Conservation (phyloP, 2,888 invertebrate species). For the Cataglyphis albicans region DNA sequence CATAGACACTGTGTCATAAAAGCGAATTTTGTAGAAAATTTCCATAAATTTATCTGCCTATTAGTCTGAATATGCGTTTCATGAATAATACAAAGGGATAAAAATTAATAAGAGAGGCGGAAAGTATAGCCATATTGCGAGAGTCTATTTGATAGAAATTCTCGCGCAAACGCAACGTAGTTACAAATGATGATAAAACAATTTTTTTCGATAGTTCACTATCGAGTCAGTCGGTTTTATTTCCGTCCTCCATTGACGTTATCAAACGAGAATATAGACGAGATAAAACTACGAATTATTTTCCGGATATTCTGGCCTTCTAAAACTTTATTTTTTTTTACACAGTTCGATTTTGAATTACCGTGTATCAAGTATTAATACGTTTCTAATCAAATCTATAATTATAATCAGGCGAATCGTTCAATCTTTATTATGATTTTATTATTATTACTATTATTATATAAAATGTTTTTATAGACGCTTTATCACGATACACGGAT, state of each 20-base stretch:
- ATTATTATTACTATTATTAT: neutral
- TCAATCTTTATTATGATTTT: neutral
- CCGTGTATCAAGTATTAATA: conserved; percentile 3
- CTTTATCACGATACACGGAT: conserved; percentile 11
- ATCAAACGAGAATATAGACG: conserved; percentile 19
- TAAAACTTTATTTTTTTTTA: conserved; percentile 7
- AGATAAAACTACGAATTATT: conserved; percentile 15
- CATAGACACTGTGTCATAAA: conserved; percentile 10
- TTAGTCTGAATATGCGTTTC: neutral
- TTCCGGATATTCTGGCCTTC: conserved; percentile 9
- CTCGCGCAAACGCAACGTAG: conserved; percentile 2
- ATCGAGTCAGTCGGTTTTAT: conserved; percentile 24
- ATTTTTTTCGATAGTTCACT: conserved; percentile 22
- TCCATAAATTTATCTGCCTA: neutral
- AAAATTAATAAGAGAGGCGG: neutral
- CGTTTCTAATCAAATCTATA: neutral
- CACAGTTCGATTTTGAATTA: neutral
- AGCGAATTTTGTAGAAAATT: neutral
- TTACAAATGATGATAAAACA: conserved; percentile 38
- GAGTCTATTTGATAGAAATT: conserved; percentile 25
- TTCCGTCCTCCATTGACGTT: conserved; percentile 38
- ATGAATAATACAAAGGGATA: neutral
- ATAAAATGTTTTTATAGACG: neutral
- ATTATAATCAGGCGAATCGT: neutral
- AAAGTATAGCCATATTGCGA: neutral